Percentiles rank a stretch among this genome's conserved stretches.
These are phyloP conservation scores for Atherinosoma microstoma DNA, from an alignment of 2,797 vertebrate genomes.

Conservation along the genomic window DNA sequence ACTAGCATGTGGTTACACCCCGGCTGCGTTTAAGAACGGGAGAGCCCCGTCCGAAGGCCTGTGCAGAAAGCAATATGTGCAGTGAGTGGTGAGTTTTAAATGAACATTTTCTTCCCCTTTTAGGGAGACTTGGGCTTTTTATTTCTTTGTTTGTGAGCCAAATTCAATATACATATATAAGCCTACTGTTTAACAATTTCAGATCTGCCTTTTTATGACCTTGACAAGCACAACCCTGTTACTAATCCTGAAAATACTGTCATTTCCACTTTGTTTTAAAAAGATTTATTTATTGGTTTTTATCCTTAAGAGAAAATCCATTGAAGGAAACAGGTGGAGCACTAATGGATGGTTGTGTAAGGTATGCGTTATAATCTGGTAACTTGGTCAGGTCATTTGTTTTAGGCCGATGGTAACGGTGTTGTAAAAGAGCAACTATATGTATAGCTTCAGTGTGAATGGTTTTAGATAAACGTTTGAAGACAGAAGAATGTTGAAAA, in stretches of 20 bases:
- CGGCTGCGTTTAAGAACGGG: constrained; percentile 59
- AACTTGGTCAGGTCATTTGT: constrained; percentile 79
- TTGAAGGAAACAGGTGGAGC: constrained; percentile 82
- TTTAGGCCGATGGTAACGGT: constrained; percentile 77
- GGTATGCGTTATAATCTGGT: constrained; percentile 77
- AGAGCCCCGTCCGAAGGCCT: constrained; percentile 65
- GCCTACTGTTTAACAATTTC: constrained; percentile 85
- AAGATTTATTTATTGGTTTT: constrained; percentile 83
- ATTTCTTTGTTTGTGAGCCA: constrained; percentile 86
- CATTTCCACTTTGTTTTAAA: constrained; percentile 81
- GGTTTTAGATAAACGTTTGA: constrained; percentile 82
- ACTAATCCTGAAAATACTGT: constrained; percentile 82
- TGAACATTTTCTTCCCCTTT: constrained; percentile 79
- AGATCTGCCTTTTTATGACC: constrained; percentile 89
- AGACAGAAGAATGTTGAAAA: constrained; percentile 87
- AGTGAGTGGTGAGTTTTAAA: constrained; percentile 80
- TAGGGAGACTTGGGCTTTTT: constrained; percentile 82
- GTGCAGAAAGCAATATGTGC: constrained; percentile 88
- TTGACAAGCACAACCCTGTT: constrained; percentile 90
- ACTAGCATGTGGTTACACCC: constrained; percentile 73
- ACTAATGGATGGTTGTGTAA: constrained; percentile 79
- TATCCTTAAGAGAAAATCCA: constrained; percentile 77
- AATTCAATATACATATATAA: constrained; percentile 83
- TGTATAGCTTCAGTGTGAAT: constrained; percentile 83
- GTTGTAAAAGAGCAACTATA: constrained; percentile 82